A percentile compares a stretch with the other conserved stretches of the same genome.
These are phyloP conservation scores for Sparus aurata DNA, from an alignment of 2,797 vertebrate genomes.

Conservation along the genomic window DNA sequence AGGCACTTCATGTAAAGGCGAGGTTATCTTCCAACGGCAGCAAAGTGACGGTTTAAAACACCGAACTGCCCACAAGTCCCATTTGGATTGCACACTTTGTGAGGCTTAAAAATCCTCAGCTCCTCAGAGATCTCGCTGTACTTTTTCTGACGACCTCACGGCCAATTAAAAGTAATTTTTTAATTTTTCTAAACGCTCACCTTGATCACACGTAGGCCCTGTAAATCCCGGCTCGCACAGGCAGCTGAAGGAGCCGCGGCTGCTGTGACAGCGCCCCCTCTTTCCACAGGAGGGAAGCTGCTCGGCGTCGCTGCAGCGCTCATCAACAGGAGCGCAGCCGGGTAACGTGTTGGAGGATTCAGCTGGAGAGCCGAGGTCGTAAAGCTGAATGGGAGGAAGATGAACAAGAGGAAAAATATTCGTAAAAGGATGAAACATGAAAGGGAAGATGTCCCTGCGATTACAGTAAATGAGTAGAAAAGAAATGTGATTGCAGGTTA, in stretches of 20 bases:
- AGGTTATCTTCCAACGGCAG: conserved; percentile 62
- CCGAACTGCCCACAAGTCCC: conserved; percentile 24
- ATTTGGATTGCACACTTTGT: conserved; percentile 29
- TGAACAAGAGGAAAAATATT: conserved; percentile 9
- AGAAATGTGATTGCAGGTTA: conserved; percentile 17
- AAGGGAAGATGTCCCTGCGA: conserved; percentile 4
- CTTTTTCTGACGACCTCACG: conserved; percentile 18
- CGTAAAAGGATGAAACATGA: not conserved
- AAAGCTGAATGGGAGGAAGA: conserved; percentile 79
- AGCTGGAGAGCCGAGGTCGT: conserved; percentile 90
- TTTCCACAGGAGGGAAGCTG: conserved; percentile 83
- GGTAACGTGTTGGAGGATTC: conserved; percentile 86
- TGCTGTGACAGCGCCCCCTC: conserved; percentile 86
- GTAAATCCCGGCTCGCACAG: conserved; percentile 87
- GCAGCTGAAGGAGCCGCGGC: conserved; percentile 87
- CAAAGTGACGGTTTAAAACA: conserved; percentile 10
- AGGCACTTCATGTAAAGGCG: conserved; percentile 40
- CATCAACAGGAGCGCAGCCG: conserved; percentile 86
- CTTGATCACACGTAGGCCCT: conserved; percentile 77
- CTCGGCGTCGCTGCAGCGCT: conserved; percentile 85
- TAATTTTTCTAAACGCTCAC: conserved; percentile 36
- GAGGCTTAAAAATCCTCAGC: conserved; percentile 32
- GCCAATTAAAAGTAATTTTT: conserved; percentile 24
- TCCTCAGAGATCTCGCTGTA: conserved; percentile 25
- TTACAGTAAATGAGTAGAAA: conserved; percentile 5